These are phyloP conservation scores for Octodon degus DNA, from an alignment of 2,113 vertebrate species.

Conservation along the genomic window DNA sequence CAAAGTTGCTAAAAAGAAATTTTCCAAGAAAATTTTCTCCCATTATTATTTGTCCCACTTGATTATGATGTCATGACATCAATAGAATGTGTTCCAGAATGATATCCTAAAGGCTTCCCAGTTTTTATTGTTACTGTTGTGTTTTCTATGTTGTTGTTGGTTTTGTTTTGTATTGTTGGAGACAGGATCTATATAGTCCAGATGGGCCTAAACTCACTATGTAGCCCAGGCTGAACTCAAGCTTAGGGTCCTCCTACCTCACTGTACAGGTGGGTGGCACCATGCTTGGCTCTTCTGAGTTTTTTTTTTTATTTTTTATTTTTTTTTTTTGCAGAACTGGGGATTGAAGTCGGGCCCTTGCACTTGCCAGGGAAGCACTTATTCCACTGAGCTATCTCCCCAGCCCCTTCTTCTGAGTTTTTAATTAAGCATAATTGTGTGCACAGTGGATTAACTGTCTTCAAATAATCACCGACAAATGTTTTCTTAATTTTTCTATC, in stretches of 20 bases:
- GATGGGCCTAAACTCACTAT: not conserved
- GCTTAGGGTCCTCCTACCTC: not conserved
- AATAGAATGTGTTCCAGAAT: constrained; percentile 40
- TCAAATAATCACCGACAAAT: constrained; percentile 52
- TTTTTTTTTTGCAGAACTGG: too few relatives aligned
- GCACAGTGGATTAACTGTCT: constrained; percentile 30
- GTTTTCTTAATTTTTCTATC: constrained; percentile 9
- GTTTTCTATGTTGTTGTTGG: not conserved
- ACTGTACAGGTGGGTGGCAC: not conserved
- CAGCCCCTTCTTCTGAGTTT: constrained; percentile 33
- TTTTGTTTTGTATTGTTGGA: not conserved
- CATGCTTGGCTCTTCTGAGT: not conserved
- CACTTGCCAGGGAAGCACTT: too few relatives aligned
- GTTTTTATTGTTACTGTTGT: not conserved
- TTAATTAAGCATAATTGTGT: constrained; percentile 57
- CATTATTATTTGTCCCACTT: constrained; percentile 59
- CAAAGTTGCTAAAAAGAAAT: constrained; percentile 54
- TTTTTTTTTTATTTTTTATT: too few relatives aligned
- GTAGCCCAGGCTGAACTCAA: not conserved
- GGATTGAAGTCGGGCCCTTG: too few relatives aligned
- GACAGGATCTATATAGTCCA: not conserved
- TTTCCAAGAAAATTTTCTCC: constrained; percentile 51
- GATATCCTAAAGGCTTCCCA: constrained; percentile 22
- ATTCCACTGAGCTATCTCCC: too few relatives aligned
- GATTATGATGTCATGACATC: constrained; percentile 53